A percentile compares a stretch with the other conserved stretches of the same genome.
phyloP scores from a whole-genome alignment of 2,797 vertebrate genomes.

The Sebastes ruberrimus region DNA sequence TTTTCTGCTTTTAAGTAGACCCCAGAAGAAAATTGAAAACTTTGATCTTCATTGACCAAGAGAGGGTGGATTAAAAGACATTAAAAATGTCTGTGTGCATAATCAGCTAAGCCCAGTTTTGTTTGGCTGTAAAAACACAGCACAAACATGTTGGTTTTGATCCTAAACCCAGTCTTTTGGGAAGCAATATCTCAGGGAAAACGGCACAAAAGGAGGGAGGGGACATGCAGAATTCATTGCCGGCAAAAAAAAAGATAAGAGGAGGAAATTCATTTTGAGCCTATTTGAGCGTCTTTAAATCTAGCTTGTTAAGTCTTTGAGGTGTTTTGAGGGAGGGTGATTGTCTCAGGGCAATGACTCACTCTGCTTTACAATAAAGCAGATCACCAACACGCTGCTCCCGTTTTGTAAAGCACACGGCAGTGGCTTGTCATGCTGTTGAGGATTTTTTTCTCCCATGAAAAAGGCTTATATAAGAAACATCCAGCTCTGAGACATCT shows the following conservation, averaged over 20 bases:
- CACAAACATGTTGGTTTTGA: conserved; percentile 52
- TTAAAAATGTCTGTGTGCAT: conserved; percentile 42
- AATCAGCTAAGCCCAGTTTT: conserved; percentile 40
- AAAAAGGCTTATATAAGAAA: conserved; percentile 30
- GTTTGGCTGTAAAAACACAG: conserved; percentile 45
- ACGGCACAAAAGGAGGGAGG: conserved; percentile 19
- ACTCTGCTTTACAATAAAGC: conserved; percentile 28
- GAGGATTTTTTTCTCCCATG: not conserved
- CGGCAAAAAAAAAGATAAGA: conserved; percentile 4
- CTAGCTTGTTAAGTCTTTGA: conserved; percentile 47
- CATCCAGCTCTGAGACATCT: conserved; percentile 16
- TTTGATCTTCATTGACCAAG: conserved; percentile 37
- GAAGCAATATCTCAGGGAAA: conserved; percentile 27
- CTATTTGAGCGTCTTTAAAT: conserved; percentile 60
- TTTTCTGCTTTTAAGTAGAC: conserved; percentile 15
- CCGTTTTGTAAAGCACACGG: conserved; percentile 12
- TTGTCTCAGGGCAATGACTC: conserved; percentile 52
- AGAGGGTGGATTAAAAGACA: conserved; percentile 42
- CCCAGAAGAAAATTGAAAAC: conserved; percentile 30
- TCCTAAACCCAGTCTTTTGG: conserved; percentile 43
- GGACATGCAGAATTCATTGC: conserved; percentile 24
- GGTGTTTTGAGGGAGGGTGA: conserved; percentile 45
- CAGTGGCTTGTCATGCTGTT: not conserved
- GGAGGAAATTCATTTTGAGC: conserved; percentile 56
- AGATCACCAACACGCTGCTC: conserved; percentile 22